Evolutionary conservation across 23 tunicate genomes (phyloP).

Genomic region (Phallusia fumigata): DNA sequence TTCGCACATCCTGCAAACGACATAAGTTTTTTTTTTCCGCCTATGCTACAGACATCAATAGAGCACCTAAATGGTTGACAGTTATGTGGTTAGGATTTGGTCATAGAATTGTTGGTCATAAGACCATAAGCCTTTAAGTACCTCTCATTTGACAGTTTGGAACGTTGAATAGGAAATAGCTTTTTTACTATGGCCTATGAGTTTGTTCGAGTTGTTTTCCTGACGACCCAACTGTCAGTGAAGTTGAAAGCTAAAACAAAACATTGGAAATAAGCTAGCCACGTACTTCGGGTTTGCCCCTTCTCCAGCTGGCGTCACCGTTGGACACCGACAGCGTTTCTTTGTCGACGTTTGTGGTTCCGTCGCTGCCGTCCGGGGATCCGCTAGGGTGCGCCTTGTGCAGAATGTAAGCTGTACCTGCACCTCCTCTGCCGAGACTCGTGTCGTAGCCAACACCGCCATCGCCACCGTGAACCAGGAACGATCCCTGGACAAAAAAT

Average conservation of each 20-base stretch:
- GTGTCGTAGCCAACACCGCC: conserved; percentile 12
- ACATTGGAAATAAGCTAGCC: too few relatives aligned
- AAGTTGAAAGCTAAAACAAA: too few relatives aligned
- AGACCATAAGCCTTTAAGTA: too few relatives aligned
- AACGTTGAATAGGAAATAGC: too few relatives aligned
- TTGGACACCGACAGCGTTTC: conserved; percentile 19
- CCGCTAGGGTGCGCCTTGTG: conserved; percentile 6
- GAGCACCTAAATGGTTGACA: too few relatives aligned
- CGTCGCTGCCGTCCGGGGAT: not conserved
- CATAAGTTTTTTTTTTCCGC: not conserved
- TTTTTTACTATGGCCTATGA: too few relatives aligned
- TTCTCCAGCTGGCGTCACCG: not conserved
- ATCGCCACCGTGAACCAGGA: conserved; percentile 17
- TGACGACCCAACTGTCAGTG: too few relatives aligned
- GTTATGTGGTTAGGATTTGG: too few relatives aligned
- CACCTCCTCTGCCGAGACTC: conserved; percentile 26
- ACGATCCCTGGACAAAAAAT: conserved; percentile 11
- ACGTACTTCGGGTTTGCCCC: conserved; percentile 27
- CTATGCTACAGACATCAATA: too few relatives aligned
- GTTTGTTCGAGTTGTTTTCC: too few relatives aligned
- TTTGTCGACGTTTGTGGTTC: conserved; percentile 10
- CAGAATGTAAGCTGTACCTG: conserved; percentile 27
- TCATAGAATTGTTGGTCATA: too few relatives aligned
- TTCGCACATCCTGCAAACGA: conserved; percentile 15
- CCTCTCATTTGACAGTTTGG: too few relatives aligned